Base-by-base conservation (phyloP, 37 sponge, comb jelly and placozoan species). In the Hexactinellida sp. region DNA sequence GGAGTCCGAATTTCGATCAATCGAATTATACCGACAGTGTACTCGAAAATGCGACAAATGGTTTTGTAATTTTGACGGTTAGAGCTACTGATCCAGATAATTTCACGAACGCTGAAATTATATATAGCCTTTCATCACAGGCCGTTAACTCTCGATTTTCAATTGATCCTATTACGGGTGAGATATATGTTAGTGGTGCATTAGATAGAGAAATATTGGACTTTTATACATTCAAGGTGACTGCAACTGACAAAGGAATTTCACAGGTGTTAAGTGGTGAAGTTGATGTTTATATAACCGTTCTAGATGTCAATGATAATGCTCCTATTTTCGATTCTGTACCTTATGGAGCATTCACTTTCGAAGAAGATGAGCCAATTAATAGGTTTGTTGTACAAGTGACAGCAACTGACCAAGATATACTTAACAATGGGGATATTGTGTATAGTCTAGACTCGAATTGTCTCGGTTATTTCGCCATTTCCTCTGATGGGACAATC, bases 241-340 rank as follows among this genome's bases (percentile, higher is more conserved):
- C 38, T 38, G 94, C 90, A 1, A 54, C n/a, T 0, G 94, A 91
- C 83, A 83, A 87, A 37, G 85, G 89, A 24, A 89, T 90, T 0
- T 36, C 82, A 0, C 88, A 89, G 24, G 54, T 47, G 36, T 87
- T 83, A 34, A 88, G 25, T 28, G 89, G 89, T 36, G 36, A 52
- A 16, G 54, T 86, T 13, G 37, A 54, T 13, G 88, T 94, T 36
- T 39, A 36, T 28, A 38, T 95, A 21, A 41, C 36, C 36, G 87
- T 95, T 38, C 0, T 76, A 24, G 93, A 95, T 83, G 76, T 90
- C 52, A 95, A 95, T 71, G 95, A 95, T 82, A 95, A 95, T 51
- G 34, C 83, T 1, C 95, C 95, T 38, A 21, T 63, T 0, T 90
- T 93, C 76, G 21, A 10, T 7, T n/a, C 3, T 10, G 76, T 21